Evolutionary conservation across 2,888 invertebrate species (phyloP), one percentile per base, ranked within the genome.

Genomic region (Phaedon cochleariae): DNA sequence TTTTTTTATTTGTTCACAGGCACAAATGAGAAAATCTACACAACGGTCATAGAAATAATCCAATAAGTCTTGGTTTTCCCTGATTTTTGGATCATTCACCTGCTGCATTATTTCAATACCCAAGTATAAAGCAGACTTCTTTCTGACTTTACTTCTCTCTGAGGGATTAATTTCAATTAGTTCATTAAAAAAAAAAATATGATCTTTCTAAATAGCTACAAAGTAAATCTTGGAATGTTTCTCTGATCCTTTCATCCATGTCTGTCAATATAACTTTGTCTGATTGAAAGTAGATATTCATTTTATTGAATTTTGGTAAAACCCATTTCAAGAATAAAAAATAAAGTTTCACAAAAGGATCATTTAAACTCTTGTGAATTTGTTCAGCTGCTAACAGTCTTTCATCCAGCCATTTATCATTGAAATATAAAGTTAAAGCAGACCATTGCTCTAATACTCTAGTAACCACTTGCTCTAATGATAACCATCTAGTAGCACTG

Each of bases 391-490:
- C 51, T 4, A 52, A 3, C 22, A 41, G n/a, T 37, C 12, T 21
- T 15, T 52, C n/a, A 15, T 52, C 26, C 2, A 41, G 22, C 51
- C 26, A 52, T 26, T 51, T 20, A 6, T 53, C 34, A 5, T 31
- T 58, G 20, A 62, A 62, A 46, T n/a, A 58, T 6, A 58, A 31
- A 15, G 10, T 3, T 1, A 62, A 41, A 31, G 58, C 22, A 20
- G 5, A 2, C 61, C 62, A 62, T 17, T 62, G 62, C 29, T 57
- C 62, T 15, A 62, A 18, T 5, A 62, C 45, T 53, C 58, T 62
- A 15, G 1, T 37, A 2, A 62, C 77, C 59, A 77, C 79, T 10
- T 64, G 62, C 66, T 75, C 68, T n/a, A 78, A 15, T 10, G 67
- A 62, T 17, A 69, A 29, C 65, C 59, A 64, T 17, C 65, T 46